Percentiles rank a stretch among this genome's conserved stretches.
phyloP scores from a whole-genome alignment of 1,140 invertebrate genomes.

The Pissodes strobi region DNA sequence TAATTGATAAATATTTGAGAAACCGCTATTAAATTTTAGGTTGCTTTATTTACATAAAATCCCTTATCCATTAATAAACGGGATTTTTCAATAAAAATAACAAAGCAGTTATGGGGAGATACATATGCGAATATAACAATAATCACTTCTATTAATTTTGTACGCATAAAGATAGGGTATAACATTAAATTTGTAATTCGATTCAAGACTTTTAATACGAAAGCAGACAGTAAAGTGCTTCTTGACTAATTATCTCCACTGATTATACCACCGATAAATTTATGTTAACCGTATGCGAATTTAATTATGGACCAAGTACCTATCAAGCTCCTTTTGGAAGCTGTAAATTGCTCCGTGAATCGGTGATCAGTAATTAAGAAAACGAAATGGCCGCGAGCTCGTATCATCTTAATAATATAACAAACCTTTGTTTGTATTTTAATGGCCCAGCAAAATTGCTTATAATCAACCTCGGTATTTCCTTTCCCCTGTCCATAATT shows the following conservation, averaged over 20 bases:
- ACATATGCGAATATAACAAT: too few species aligned
- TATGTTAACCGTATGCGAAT: conserved; percentile 12
- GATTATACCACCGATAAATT: too few species aligned
- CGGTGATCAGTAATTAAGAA: conserved; percentile 18
- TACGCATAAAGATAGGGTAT: neutral
- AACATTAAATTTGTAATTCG: neutral
- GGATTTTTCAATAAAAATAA: too few species aligned
- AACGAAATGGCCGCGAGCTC: conserved; percentile 4
- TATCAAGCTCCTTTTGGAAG: conserved; percentile 16
- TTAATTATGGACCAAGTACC: conserved; percentile 13
- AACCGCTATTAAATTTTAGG: too few species aligned
- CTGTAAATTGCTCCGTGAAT: conserved; percentile 20
- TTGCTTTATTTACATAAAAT: too few species aligned
- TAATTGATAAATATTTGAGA: too few species aligned
- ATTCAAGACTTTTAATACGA: too few species aligned
- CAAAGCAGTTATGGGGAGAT: too few species aligned
- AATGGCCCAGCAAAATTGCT: conserved; percentile 12
- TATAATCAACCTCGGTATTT: conserved; percentile 4
- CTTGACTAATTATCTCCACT: too few species aligned
- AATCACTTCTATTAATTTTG: too few species aligned
- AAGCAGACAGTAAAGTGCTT: too few species aligned
- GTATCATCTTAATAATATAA: conserved; percentile 18
- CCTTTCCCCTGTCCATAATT: conserved; percentile 14
- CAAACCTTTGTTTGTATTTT: conserved; percentile 14
- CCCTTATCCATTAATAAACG: too few species aligned